Evolutionary conservation across 2,888 invertebrate species (phyloP), one percentile per base, ranked within the genome.

Genomic region (Eupithecia vulgata): DNA sequence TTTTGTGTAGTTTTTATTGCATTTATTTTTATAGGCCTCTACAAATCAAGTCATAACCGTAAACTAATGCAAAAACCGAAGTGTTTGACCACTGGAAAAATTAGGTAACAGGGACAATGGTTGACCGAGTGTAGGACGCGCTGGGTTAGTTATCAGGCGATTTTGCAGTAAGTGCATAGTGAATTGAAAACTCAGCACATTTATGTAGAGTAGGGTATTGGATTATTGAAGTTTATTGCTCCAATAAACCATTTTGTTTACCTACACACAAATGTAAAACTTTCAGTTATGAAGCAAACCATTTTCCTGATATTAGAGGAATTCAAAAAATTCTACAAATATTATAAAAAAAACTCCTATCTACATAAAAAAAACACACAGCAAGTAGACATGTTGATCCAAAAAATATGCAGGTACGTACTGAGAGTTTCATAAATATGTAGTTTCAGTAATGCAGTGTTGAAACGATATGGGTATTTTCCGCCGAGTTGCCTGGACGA

Each of bases 401-500:
- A 10, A 34, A 65, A 65, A 65, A 21, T 40, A 74, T 62, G 45
- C 68, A 75, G 59, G 68, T 74, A 74, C 66, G 68, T 70, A 74
- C 68, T 74, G 35, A 73, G 68, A 73, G 72, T 76, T 76, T 74
- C 66, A 76, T 72, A 65, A 45, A 68, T 59, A 57, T 45, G 52
- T 65, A 37, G 37, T 37, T 35, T 37, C 37, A 62, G 21, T 62
- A 66, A 57, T 15, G 52, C 79, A 79, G 80, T 87, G 84, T 87
- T 87, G 85, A 86, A 89, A 88, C 83, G 82, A 87, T 71, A 75
- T 91, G 91, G 91, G 91, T 91, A 91, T 93, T 94, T 94, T 94
- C 93, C 94, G 89, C 89, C 89, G 86, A 86, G 87, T 90, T 88
- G 92, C 88, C 90, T 89, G 93, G 94, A 92, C 91, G 89, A 91